These are phyloP conservation scores for Cephalopachus bancanus DNA, from an alignment of 2,797 vertebrate genomes.

Conservation along the genomic window DNA sequence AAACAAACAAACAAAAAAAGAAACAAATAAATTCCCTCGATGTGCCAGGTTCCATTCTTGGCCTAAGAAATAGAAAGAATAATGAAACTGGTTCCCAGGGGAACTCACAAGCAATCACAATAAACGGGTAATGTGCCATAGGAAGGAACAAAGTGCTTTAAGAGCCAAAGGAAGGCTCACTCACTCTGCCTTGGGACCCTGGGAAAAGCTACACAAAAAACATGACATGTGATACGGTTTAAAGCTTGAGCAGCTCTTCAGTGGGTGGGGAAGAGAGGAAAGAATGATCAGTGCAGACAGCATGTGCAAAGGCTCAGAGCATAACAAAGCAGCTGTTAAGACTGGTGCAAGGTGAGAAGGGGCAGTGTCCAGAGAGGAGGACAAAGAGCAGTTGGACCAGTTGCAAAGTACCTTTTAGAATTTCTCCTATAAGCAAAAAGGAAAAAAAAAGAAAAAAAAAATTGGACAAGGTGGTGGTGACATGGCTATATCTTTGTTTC, in stretches of 20 bases:
- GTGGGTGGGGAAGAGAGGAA: background rate
- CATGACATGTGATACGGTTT: too few species aligned
- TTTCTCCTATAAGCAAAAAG: background rate
- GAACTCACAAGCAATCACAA: background rate
- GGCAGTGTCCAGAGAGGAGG: too few species aligned
- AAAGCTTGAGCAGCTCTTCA: too few species aligned
- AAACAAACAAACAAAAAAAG: too few species aligned
- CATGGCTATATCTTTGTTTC: background rate
- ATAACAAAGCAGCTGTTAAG: background rate
- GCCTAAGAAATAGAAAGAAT: slow-evolving; percentile 25
- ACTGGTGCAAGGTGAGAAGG: background rate
- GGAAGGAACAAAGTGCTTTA: background rate
- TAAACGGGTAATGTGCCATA: background rate
- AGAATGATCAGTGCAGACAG: fast-evolving
- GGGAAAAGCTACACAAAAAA: background rate
- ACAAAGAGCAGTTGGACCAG: background rate
- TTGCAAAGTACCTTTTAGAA: background rate
- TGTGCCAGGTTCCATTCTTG: background rate
- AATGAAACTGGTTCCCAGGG: background rate
- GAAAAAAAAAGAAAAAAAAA: background rate
- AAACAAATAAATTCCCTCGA: background rate
- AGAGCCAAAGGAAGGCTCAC: background rate
- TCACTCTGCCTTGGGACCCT: background rate
- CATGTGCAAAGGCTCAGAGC: background rate
- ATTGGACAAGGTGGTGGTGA: background rate